These are phyloP conservation scores for Alexandromys fortis DNA, from an alignment of 2,113 vertebrate genomes.

Conservation along the genomic window DNA sequence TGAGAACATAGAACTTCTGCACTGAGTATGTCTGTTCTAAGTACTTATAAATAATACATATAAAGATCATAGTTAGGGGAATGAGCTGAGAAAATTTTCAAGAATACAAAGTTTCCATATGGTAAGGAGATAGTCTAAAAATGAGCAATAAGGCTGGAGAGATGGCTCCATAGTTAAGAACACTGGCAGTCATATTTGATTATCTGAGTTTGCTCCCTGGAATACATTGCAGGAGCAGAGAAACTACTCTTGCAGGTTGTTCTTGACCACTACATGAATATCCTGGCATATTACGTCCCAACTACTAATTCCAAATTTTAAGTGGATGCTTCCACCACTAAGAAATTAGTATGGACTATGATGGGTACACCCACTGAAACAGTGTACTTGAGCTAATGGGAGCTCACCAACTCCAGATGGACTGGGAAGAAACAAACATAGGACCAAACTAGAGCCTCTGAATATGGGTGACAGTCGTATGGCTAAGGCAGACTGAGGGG, in stretches of 20 bases:
- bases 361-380: too few relatives aligned
- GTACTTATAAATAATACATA: not conserved
- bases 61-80: not conserved
- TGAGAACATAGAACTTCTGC: not conserved
- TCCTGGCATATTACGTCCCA: too few relatives aligned
- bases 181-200: too few relatives aligned
- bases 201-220: not conserved
- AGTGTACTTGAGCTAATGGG: too few relatives aligned
- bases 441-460: fast-evolving
- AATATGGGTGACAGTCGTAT: too few relatives aligned
- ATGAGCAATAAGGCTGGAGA: too few relatives aligned
- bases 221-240: not conserved
- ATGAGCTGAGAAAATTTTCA: not conserved
- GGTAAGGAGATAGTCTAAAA: not conserved
- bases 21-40: not conserved
- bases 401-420: too few relatives aligned
- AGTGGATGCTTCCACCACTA: not conserved
- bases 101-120: not conserved
- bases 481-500: too few relatives aligned
- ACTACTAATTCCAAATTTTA: not conserved
- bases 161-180: not conserved
- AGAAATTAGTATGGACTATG: not conserved
- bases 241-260: too few relatives aligned
- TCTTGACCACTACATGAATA: not conserved
- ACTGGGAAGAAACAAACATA: too few relatives aligned